These are phyloP conservation scores for Falco biarmicus DNA, from an alignment of 2,797 vertebrate species.

Conservation along the genomic window DNA sequence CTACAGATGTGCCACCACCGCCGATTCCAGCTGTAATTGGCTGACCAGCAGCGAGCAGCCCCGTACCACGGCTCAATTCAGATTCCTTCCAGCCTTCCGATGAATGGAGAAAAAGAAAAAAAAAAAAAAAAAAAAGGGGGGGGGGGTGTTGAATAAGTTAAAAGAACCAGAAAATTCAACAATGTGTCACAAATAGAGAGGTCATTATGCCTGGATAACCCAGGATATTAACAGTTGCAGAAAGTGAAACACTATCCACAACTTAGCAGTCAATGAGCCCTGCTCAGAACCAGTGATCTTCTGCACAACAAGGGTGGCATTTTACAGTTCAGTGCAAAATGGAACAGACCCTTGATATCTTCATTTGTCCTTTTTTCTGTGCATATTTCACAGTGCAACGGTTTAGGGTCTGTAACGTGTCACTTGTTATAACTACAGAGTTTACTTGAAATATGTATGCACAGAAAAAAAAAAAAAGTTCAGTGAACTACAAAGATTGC, in stretches of 20 bases:
- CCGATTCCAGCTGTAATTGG: not conserved
- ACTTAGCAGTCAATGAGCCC: conserved; percentile 79
- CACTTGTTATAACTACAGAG: conserved; percentile 78
- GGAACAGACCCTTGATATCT: conserved; percentile 81
- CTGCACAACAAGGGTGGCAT: conserved; percentile 77
- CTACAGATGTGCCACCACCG: conserved; percentile 5
- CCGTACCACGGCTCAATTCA: conserved; percentile 59
- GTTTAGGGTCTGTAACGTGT: conserved; percentile 82
- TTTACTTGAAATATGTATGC: conserved; percentile 80
- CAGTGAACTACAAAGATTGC: conserved; percentile 79
- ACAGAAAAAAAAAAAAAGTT: conserved; percentile 65
- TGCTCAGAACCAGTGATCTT: conserved; percentile 79
- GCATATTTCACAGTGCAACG: conserved; percentile 80
- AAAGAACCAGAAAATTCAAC: conserved; percentile 96
- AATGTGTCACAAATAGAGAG: conserved; percentile 91
- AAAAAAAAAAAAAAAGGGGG: not conserved
- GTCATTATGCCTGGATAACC: conserved; percentile 94
- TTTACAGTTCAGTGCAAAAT: conserved; percentile 82
- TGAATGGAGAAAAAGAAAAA: conserved; percentile 42
- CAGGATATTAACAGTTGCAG: conserved; percentile 86
- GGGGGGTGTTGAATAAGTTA: conserved; percentile 84
- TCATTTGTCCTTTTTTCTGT: conserved; percentile 80
- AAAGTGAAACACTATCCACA: conserved; percentile 81
- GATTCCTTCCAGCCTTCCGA: conserved; percentile 74
- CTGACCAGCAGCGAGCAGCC: conserved; percentile 68